Evolutionary conservation across 1,140 invertebrate species (phyloP).

Genomic region (Venustaconcha ellipsiformis): DNA sequence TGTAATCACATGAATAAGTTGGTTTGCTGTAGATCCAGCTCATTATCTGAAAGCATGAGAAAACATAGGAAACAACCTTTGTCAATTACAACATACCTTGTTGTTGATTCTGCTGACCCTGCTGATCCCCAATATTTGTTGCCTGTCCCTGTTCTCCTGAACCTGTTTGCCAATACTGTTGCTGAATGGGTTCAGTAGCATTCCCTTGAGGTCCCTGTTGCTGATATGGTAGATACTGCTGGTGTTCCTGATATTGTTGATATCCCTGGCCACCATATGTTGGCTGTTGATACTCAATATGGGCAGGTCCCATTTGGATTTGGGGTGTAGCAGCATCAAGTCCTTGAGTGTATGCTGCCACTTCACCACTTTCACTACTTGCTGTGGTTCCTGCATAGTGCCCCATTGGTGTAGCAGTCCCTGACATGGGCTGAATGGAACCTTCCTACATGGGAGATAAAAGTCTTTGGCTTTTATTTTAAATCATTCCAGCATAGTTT

Average conservation of each 20-base stretch:
- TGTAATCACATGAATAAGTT: too few relatives aligned
- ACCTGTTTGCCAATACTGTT: too few relatives aligned
- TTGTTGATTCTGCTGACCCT: background rate
- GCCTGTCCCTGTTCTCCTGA: background rate
- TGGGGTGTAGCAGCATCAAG: conserved; percentile 4
- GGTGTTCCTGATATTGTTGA: conserved; percentile 5
- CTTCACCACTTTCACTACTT: conserved; percentile 64
- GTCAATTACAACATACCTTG: background rate
- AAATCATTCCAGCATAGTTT: background rate
- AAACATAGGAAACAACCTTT: too few relatives aligned
- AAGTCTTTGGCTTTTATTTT: background rate
- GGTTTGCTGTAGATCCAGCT: too few relatives aligned
- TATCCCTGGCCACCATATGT: background rate
- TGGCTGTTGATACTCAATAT: background rate
- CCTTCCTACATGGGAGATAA: conserved; percentile 55
- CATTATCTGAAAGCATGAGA: too few relatives aligned
- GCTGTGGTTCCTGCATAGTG: conserved; percentile 43
- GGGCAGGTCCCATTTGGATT: background rate
- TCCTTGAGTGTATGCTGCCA: conserved; percentile 40
- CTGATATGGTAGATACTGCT: background rate
- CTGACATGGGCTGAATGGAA: conserved; percentile 61
- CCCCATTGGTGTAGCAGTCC: conserved; percentile 54
- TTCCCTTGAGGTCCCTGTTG: too few relatives aligned
- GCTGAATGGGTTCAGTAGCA: too few relatives aligned
- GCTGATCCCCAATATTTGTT: background rate